Evolutionary conservation across 2,888 invertebrate genomes (phyloP).

Genomic region (Aphidoletes aphidimyza): DNA sequence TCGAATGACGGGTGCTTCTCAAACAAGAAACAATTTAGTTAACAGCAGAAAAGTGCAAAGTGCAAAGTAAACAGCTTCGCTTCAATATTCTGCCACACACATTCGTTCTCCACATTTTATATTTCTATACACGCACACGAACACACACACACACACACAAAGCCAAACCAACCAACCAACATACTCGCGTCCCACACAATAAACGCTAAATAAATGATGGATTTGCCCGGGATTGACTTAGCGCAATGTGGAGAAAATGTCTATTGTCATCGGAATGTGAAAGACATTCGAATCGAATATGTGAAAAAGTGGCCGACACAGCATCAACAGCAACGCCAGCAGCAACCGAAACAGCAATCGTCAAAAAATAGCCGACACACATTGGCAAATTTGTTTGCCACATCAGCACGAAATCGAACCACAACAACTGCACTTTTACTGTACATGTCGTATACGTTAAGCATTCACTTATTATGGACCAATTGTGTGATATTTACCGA

Average conservation of each 20-base stretch:
- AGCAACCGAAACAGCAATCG: not conserved
- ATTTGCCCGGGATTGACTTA: not conserved
- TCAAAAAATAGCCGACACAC: too few relatives aligned
- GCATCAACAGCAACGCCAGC: not conserved
- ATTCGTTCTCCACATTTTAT: too few relatives aligned
- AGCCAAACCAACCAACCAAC: not conserved
- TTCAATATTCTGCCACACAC: too few relatives aligned
- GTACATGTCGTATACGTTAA: constrained; percentile 28
- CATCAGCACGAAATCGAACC: constrained; percentile 4
- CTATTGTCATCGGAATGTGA: not conserved
- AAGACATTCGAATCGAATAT: not conserved
- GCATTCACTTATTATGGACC: constrained; percentile 51
- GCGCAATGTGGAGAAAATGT: not conserved
- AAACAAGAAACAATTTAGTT: not conserved
- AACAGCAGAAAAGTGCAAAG: constrained; percentile 49
- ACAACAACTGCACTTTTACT: constrained; percentile 15
- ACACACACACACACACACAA: not conserved
- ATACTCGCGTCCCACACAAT: too few relatives aligned
- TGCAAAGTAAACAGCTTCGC: constrained; percentile 26
- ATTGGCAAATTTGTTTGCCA: not conserved
- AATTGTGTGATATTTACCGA: constrained; percentile 47
- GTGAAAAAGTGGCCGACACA: not conserved
- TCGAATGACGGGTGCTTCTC: too few relatives aligned
- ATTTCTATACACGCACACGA: not conserved
- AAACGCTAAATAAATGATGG: constrained; percentile 26